Evolutionary conservation across 2,888 invertebrate genomes (phyloP), one percentile per base, ranked within the genome.

Genomic region (Phymatocera aterrima): DNA sequence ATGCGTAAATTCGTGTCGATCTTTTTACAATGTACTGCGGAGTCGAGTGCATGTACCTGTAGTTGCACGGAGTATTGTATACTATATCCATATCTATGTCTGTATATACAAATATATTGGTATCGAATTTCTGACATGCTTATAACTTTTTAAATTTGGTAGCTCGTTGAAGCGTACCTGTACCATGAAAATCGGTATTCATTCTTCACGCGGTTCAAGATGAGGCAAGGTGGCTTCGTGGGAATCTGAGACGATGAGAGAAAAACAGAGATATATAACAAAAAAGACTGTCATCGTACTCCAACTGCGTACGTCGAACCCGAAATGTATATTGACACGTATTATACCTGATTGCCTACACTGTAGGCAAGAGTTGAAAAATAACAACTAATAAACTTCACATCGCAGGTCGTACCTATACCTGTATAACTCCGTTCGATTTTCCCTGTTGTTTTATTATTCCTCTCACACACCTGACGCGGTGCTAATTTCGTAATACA

Each of bases 301-400:
- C 40, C 8, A 37, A 24, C 24, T 43, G 43, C 46, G 68, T 68
- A 40, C 68, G 24, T 68, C 68, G 68, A 68, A 68, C 68, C 68
- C 68, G 68, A 68, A 43, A 46, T 1, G 24, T 64, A 18, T 28
- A 3, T 6, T 61, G n/a, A 5, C 28, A 3, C 5, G 2, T 31
- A 31, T 10, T 18, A n/a, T 37, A n/a, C n/a, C n/a, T n/a, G n/a
- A n/a, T n/a, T n/a, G n/a, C n/a, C n/a, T n/a, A 28, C 15, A 31
- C 8, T 15, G 28, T 43, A 68, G n/a, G 24, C 5, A 12, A 65
- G 43, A 64, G 18, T 34, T 34, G n/a, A 61, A 61, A 34, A 61
- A 8, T 37, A 2, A 61, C 61, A 34, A 31, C 34, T 10, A 61
- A 8, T 8, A 48, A n/a, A 3, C 34, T 31, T 61, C 28, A 57